Base-by-base conservation (phyloP, 2,113 vertebrate genomes). In the Lampris incognitus region DNA sequence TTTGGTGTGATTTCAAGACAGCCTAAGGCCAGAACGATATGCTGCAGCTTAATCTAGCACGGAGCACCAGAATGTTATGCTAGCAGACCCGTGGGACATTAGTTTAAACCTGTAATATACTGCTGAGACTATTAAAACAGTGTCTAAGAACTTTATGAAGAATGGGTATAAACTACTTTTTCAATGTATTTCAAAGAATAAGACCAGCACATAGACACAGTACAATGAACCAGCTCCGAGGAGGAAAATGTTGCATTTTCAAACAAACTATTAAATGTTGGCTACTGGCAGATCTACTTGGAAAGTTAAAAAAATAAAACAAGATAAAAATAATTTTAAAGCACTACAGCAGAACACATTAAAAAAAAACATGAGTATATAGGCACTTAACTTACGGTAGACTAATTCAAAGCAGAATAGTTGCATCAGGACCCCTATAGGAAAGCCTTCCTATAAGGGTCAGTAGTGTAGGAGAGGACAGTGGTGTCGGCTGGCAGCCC, bases 401-500 rank as follows among this genome's bases (percentile, higher is more conserved):
- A 46, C 60, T 50, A 5, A 38, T 56, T 54, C 41, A 9, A 5
- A 50, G 54, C 46, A 72, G 10, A 68, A 70, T 10, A 36, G 3
- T 36, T 51, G 41, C 10, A 9, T 70, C 3, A 66, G n/a, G 59
- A 46, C 39, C 69, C 42, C 58, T 56, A 52, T 61, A 58, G 69
- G 44, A 69, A 56, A 5, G 40, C 72, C 55, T 46, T 58, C 50
- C 55, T 24, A 24, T 66, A 48, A 85, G 52, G 65, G 56, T 75
- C 61, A 69, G 10, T 37, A 5, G 58, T 70, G 54, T 5, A 69
- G 72, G 51, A 72, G 64, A 66, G 73, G 39, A 61, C 24, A 36
- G 77, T 70, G 79, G 82, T 63, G 62, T 68, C 71, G 78, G 82
- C 77, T 0, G 8, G 6, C 52, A 58, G 73, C 54, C 59, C 4